These are phyloP conservation scores for Atlantisia rogersi DNA, from an alignment of 2,113 vertebrate genomes.

Conservation along the genomic window DNA sequence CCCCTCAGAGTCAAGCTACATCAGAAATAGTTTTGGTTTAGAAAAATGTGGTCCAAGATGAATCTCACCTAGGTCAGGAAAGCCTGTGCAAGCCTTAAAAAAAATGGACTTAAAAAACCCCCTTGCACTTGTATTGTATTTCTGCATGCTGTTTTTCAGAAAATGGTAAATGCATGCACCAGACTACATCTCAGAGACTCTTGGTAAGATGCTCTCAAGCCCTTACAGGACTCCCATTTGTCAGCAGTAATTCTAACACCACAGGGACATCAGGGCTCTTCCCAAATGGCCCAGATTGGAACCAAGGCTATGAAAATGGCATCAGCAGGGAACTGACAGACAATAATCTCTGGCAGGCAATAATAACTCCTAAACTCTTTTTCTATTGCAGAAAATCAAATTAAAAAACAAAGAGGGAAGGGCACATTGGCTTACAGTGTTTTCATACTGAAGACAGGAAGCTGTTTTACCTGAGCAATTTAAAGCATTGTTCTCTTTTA, in stretches of 20 bases:
- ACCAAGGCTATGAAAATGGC: not conserved
- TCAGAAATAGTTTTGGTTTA: not conserved
- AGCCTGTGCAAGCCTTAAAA: rapidly evolving
- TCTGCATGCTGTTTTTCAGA: not conserved
- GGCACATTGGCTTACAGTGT: not conserved
- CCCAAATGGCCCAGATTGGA: not conserved
- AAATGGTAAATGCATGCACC: not conserved
- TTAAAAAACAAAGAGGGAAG: not conserved
- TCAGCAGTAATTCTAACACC: not conserved
- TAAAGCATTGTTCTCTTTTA: not conserved
- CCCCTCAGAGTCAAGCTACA: not conserved
- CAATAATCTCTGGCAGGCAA: not conserved
- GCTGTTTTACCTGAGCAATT: not conserved
- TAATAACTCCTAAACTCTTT: not conserved
- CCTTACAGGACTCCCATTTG: not conserved
- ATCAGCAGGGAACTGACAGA: not conserved
- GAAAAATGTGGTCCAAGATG: not conserved
- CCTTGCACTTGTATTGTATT: not conserved
- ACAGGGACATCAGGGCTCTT: not conserved
- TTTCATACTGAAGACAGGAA: not conserved
- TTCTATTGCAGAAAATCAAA: not conserved
- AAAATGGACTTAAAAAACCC: rapidly evolving
- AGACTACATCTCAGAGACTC: not conserved
- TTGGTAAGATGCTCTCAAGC: not conserved
- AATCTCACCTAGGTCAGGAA: not conserved